Evolutionary conservation across 2,888 invertebrate species (phyloP), one percentile per base, ranked within the genome.

Genomic region (Catocala sponsa): DNA sequence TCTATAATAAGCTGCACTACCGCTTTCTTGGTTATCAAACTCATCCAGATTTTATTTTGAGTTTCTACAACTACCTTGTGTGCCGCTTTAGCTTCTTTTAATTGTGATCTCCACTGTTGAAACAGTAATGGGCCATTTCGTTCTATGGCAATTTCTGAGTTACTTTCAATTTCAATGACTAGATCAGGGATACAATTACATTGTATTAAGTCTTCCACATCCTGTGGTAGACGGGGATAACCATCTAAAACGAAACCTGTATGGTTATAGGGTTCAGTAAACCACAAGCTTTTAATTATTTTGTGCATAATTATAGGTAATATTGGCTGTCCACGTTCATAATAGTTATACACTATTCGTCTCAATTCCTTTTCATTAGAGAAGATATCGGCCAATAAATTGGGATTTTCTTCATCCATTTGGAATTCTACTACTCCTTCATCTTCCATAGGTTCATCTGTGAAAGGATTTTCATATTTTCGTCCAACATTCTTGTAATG

Each of bases 241-340:
- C 95, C 96, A 81, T 96, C 96, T 44, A 96, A 80, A 46, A 96
- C 89, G 79, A 96, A 91, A 5, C 96, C 96, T 13, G 84, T 86
- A 5, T 81, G 76, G 15, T 82, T 84, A 77, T 90, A 94, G 0
- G 96, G 95, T 54, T 92, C 82, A 54, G 93, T 80, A 76, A 94
- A 95, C 96, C 96, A 96, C 35, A 95, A 85, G 38, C 85, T 89
- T 33, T 83, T 84, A 38, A 95, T 74, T 42, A 95, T 72, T 71
- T 90, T 90, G 60, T 91, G 88, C 73, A 95, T 80, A 12, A 95
- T 82, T 25, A 81, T 69, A 0, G 93, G 78, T 9, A 95, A 82
- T 25, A 96, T 77, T n/a, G 92, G 86, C 13, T 87, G 70, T 13
- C 95, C 95, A 49, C 83, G 85, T 79, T 92, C 91, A 62, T 95